Percentiles rank a stretch among this genome's conserved stretches.
Evolutionary conservation across 2,888 invertebrate genomes (phyloP).

Genomic region (Disparrhopalites patrizii): DNA sequence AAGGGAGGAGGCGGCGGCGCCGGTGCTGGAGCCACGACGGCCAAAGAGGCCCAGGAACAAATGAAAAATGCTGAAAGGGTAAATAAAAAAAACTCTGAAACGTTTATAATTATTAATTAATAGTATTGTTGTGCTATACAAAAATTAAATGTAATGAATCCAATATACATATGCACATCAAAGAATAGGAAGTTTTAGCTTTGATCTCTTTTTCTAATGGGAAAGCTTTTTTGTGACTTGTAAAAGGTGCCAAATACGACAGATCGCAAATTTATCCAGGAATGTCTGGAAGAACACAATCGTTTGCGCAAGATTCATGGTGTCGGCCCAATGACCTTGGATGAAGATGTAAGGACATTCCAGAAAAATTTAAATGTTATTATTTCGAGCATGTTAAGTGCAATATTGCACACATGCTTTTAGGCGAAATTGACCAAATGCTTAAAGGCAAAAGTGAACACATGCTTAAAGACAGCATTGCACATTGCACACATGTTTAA

Average conservation of each 20-base stretch:
- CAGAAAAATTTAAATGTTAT: too few relatives aligned
- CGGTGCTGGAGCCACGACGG: not conserved
- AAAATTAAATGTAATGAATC: too few relatives aligned
- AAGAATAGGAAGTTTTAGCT: too few relatives aligned
- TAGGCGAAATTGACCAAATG: too few relatives aligned
- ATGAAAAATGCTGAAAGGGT: slow-evolving; percentile 11
- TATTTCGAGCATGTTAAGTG: too few relatives aligned
- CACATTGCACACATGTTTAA: too few relatives aligned
- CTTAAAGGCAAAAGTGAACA: too few relatives aligned
- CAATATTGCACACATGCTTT: too few relatives aligned
- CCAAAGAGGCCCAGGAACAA: not conserved
- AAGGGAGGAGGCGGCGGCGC: not conserved
- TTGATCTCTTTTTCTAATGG: too few relatives aligned
- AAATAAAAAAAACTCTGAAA: not conserved
- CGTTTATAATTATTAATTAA: not conserved
- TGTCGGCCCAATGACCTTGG: slow-evolving; percentile 48
- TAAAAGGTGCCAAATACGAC: slow-evolving; percentile 16
- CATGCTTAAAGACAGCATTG: too few relatives aligned
- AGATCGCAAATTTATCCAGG: slow-evolving; percentile 43
- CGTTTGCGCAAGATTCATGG: slow-evolving; percentile 49
- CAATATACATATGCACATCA: too few relatives aligned
- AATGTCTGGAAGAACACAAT: slow-evolving; percentile 50
- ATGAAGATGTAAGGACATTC: slow-evolving; percentile 48
- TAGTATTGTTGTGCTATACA: too few relatives aligned
- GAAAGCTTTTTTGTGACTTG: not conserved